phyloP scores from a whole-genome alignment of 2,113 vertebrate genomes.

The Rhizomys pruinosus region DNA sequence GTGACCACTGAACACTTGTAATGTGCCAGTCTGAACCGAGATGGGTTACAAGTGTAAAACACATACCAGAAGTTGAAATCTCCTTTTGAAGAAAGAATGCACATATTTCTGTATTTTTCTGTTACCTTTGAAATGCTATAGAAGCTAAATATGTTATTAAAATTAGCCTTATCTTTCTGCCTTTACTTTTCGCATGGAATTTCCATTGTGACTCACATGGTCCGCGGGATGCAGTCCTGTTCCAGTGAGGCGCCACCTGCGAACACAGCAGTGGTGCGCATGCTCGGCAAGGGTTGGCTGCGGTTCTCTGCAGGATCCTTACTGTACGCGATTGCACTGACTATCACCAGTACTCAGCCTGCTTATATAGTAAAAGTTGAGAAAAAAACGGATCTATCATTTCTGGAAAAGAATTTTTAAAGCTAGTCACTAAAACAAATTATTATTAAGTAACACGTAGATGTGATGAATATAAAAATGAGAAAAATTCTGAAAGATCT shows the following conservation, averaged over 20 bases:
- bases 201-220: background rate
- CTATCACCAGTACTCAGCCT: background rate
- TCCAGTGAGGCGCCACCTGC: too few relatives aligned
- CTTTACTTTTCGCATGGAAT: background rate
- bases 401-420: background rate
- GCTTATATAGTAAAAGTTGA: background rate
- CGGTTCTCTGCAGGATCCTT: accelerated
- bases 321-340: background rate
- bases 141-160: background rate
- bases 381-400: background rate
- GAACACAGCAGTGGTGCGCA: accelerated
- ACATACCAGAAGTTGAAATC: background rate
- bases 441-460: background rate
- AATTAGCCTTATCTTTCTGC: background rate
- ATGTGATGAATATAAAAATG: background rate
- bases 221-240: accelerated
- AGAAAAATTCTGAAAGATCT: background rate
- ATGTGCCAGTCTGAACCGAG: background rate
- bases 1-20: too few relatives aligned
- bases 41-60: background rate
- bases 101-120: background rate
- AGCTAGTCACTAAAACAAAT: background rate
- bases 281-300: background rate
- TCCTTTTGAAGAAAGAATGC: background rate
- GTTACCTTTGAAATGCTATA: background rate